Evolutionary conservation across 2,797 vertebrate species (phyloP).

Genomic region (Babyrousa celebensis): DNA sequence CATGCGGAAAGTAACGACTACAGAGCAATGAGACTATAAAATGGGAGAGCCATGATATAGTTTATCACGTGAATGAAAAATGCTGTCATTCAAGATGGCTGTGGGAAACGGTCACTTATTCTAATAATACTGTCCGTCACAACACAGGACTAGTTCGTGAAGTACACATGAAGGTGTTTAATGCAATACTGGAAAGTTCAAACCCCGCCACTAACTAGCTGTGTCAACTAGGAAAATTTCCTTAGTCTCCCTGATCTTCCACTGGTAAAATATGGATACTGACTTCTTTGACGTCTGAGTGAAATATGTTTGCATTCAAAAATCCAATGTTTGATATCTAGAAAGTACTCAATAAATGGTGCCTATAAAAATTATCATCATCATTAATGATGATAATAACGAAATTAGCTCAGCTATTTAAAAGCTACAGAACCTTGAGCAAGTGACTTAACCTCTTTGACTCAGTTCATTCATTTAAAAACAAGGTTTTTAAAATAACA

Average conservation of each 20-base stretch:
- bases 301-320: conserved; percentile 48
- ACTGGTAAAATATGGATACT: conserved; percentile 43
- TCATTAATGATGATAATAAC: background rate
- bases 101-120: conserved; percentile 40
- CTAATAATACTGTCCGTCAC: conserved; percentile 42
- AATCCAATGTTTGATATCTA: conserved; percentile 45
- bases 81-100: background rate
- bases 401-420: conserved; percentile 21
- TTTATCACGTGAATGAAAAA: conserved; percentile 48
- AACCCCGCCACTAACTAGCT: background rate
- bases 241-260: conserved; percentile 56
- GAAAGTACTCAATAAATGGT: conserved; percentile 48
- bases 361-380: conserved; percentile 52
- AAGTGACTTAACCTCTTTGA: conserved; percentile 41
- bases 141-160: conserved; percentile 9
- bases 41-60: background rate
- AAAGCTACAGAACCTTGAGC: conserved; percentile 34
- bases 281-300: conserved; percentile 51
- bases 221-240: conserved; percentile 53
- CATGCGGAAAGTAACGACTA: background rate
- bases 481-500: background rate
- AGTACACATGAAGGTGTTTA: conserved; percentile 20
- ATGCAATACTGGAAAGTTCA: conserved; percentile 22
- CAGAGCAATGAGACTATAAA: conserved; percentile 26
- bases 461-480: conserved; percentile 55